Percentiles rank a stretch among this genome's conserved stretches.
Evolutionary conservation across 1,140 invertebrate species (phyloP).

Genomic region (Bombus confusus): DNA sequence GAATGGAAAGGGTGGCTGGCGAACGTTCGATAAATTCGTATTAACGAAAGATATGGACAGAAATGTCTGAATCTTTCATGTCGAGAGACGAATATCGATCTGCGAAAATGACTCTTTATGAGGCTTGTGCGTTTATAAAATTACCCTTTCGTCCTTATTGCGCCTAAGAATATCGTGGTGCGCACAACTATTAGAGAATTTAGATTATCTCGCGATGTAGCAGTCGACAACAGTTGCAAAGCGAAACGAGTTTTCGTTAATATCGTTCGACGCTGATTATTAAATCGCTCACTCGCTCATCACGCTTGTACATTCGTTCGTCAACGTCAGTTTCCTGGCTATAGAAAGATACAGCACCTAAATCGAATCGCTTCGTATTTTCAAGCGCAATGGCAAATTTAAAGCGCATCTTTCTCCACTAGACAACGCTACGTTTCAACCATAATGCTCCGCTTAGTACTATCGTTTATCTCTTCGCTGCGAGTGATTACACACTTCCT

Average conservation of each 20-base stretch:
- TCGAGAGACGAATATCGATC: neutral
- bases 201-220: too few species aligned
- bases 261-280: neutral
- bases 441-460: too few species aligned
- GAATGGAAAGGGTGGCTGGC: neutral
- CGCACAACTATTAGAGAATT: too few species aligned
- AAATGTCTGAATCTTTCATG: neutral
- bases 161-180: too few species aligned
- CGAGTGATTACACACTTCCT: neutral
- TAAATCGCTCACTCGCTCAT: neutral
- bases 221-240: too few species aligned
- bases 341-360: too few species aligned
- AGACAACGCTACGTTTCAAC: neutral
- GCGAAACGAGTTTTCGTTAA: neutral
- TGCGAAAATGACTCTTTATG: neutral
- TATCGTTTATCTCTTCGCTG: neutral
- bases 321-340: too few species aligned
- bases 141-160: too few species aligned
- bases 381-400: neutral
- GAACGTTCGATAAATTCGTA: neutral
- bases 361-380: neutral
- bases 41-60: neutral
- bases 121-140: neutral
- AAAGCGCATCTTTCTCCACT: neutral
- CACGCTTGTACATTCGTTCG: too few species aligned